Percentiles rank a stretch among this genome's conserved stretches.
phyloP scores from a whole-genome alignment of 2,888 invertebrate genomes.

The Torymus tubicola region DNA sequence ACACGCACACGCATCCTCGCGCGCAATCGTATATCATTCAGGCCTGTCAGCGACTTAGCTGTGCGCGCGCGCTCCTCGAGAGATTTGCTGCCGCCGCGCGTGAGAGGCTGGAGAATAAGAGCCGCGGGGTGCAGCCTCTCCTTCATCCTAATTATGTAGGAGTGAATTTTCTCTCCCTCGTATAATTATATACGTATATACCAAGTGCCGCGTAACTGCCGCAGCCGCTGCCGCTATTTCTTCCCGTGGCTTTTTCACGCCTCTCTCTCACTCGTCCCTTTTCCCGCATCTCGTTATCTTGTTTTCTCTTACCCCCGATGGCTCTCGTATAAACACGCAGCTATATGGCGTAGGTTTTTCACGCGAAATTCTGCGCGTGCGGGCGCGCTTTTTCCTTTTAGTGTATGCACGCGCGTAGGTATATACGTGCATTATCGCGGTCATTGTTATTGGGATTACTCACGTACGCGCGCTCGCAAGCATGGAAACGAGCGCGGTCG shows the following conservation, averaged over 20 bases:
- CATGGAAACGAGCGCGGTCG: too few relatives aligned
- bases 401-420: background rate
- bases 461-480: constrained; percentile 15
- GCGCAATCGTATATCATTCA: constrained; percentile 44
- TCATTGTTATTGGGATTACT: constrained; percentile 47
- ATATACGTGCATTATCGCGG: constrained; percentile 39
- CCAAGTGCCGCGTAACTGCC: constrained; percentile 26
- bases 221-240: background rate
- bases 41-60: constrained; percentile 46
- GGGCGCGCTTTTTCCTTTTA: background rate
- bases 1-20: too few relatives aligned
- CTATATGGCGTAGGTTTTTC: too few relatives aligned
- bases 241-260: constrained; percentile 15
- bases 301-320: background rate
- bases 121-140: constrained; percentile 21
- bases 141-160: constrained; percentile 35
- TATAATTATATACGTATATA: constrained; percentile 29
- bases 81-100: background rate
- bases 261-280: background rate
- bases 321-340: background rate
- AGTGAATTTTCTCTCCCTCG: constrained; percentile 35
- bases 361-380: too few relatives aligned
- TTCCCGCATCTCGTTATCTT: background rate
- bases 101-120: background rate
- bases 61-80: background rate